Percentiles rank a stretch among this genome's conserved stretches.
Conservation (phyloP, 2,888 invertebrate genomes). For the Anarsia innoxiella region DNA sequence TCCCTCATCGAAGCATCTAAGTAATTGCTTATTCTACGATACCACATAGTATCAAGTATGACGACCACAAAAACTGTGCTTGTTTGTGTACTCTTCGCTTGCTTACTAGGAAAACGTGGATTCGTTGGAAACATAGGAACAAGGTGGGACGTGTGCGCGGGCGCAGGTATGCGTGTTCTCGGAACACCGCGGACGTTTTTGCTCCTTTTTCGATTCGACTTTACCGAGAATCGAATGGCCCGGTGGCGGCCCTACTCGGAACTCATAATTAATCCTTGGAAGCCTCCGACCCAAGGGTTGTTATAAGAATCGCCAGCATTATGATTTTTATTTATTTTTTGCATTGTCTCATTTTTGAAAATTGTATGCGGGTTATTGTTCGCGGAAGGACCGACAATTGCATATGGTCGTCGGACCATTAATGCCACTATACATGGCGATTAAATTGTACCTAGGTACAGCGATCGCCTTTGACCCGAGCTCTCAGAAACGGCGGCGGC, state of each 20-base stretch:
- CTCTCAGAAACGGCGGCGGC: too few species aligned
- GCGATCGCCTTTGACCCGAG: constrained; percentile 46
- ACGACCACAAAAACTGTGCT: constrained; percentile 2
- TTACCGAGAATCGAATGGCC: constrained; percentile 71
- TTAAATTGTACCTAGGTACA: constrained; percentile 31
- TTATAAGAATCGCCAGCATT: constrained; percentile 66
- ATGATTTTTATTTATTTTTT: constrained; percentile 55
- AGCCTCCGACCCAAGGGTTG: constrained; percentile 70
- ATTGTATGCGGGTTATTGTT: constrained; percentile 56
- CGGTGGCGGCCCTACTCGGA: constrained; percentile 72
- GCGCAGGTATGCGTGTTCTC: constrained; percentile 71
- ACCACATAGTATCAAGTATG: not conserved
- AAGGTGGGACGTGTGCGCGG: constrained; percentile 51
- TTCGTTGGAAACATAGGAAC: constrained; percentile 46
- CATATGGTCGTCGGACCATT: constrained; percentile 1
- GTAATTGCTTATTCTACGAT: too few species aligned
- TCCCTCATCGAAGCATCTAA: too few species aligned
- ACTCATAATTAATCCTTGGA: constrained; percentile 74
- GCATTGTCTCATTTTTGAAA: constrained; percentile 61
- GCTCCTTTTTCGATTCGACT: constrained; percentile 73
- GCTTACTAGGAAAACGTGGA: constrained; percentile 53
- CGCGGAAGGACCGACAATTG: constrained; percentile 32
- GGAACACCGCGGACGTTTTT: constrained; percentile 66
- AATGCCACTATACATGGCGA: constrained; percentile 12
- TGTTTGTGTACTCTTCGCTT: not conserved